phyloP scores from a whole-genome alignment of 2,797 vertebrate genomes.

The Anabacerthia variegaticeps region DNA sequence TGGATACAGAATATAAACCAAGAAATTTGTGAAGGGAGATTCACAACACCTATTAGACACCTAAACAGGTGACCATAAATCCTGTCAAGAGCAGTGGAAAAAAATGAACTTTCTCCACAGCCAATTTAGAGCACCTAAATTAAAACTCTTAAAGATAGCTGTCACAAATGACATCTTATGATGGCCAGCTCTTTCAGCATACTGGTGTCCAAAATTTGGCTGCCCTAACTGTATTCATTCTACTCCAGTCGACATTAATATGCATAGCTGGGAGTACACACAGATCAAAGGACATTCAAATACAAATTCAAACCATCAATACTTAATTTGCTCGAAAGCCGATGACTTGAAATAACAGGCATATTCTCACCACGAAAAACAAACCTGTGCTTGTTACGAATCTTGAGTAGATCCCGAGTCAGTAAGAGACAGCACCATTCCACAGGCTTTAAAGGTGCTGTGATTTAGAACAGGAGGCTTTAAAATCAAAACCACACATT shows the following conservation, averaged over 20 bases:
- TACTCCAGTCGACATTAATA: background rate
- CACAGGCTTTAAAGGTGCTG: background rate
- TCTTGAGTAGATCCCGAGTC: background rate
- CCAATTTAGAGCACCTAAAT: background rate
- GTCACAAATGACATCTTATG: background rate
- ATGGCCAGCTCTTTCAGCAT: background rate
- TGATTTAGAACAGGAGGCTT: background rate
- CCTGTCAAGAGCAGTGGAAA: background rate
- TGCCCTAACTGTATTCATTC: background rate
- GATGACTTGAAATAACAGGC: background rate
- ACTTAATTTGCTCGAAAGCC: slow-evolving; percentile 39
- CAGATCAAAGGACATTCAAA: slow-evolving; percentile 26
- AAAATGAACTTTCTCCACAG: background rate
- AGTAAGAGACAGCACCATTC: background rate
- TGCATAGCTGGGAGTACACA: background rate
- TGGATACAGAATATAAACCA: background rate
- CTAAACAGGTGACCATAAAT: background rate
- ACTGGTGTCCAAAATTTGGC: background rate
- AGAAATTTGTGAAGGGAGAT: background rate
- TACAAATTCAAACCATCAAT: slow-evolving; percentile 13
- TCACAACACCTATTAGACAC: background rate
- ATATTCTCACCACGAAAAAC: background rate
- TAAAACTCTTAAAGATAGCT: background rate
- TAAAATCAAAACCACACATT: background rate
- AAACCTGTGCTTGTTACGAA: background rate